Conservation (phyloP, 2,888 invertebrate genomes). For the Proisotoma minuta region DNA sequence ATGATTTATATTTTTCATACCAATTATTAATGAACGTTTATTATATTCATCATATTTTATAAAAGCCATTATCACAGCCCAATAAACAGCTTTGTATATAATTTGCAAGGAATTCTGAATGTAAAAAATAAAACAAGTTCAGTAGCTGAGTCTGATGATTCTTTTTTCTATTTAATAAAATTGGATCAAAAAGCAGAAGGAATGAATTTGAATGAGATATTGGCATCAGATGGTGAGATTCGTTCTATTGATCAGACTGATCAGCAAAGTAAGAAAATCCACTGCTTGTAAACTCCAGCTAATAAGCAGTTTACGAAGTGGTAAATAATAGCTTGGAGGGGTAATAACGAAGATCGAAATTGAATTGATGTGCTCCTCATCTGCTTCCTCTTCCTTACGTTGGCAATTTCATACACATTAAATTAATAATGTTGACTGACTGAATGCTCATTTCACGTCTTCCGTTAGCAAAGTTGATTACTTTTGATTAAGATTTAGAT, state of each 20-base stretch:
- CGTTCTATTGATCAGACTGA: no score
- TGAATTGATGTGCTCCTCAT: not conserved
- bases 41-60: slow-evolving; percentile 9
- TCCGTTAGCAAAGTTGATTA: no score
- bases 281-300: not conserved
- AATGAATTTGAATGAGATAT: not conserved
- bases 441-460: no score
- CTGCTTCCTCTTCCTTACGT: not conserved
- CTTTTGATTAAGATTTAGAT: no score
- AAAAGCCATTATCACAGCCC: slow-evolving; percentile 6
- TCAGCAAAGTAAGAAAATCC: not conserved
- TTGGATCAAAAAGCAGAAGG: not conserved
- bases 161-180: not conserved
- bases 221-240: no score
- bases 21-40: not conserved
- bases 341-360: not conserved
- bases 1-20: no score
- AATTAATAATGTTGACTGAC: not conserved
- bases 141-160: no score
- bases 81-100: slow-evolving; percentile 8
- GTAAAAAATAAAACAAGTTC: no score
- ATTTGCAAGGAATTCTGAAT: not conserved
- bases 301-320: slow-evolving; percentile 2
- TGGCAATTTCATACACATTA: not conserved
- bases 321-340: not conserved